These are phyloP conservation scores for Hofmannophila pseudospretella DNA, from an alignment of 2,888 invertebrate species.

Conservation along the genomic window DNA sequence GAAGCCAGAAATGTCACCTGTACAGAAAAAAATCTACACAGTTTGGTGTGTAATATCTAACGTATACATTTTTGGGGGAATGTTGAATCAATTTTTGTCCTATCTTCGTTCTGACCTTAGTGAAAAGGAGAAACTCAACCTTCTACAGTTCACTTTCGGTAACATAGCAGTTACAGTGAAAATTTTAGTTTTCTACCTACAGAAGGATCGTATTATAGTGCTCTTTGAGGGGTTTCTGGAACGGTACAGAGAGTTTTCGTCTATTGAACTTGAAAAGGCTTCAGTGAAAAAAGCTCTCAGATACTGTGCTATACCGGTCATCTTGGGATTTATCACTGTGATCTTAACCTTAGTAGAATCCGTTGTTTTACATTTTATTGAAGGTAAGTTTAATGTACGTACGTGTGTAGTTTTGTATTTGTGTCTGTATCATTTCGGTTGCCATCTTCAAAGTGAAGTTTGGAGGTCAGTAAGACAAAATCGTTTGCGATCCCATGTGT, in stretches of 20 bases:
- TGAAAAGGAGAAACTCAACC: conserved; percentile 35
- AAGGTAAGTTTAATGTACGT: too few species aligned
- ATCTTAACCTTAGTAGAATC: conserved; percentile 25
- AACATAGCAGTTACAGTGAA: conserved; percentile 35
- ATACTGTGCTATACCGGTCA: conserved; percentile 20
- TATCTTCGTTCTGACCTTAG: conserved; percentile 33
- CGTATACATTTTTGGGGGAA: conserved; percentile 23
- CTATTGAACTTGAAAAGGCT: conserved; percentile 25
- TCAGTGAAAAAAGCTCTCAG: conserved; percentile 30
- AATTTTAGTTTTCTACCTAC: conserved; percentile 29
- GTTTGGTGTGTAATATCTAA: conserved; percentile 34
- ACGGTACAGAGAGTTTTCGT: conserved; percentile 24
- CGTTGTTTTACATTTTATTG: conserved; percentile 25
- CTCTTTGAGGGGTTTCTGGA: conserved; percentile 40
- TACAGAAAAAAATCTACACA: conserved; percentile 23
- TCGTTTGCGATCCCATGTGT: too few species aligned
- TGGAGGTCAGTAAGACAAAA: too few species aligned
- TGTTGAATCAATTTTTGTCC: conserved; percentile 32
- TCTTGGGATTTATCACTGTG: conserved; percentile 24
- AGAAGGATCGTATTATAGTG: conserved; percentile 27
- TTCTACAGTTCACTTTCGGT: conserved; percentile 35
- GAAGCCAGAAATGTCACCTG: conserved; percentile 10
- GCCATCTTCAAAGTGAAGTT: too few species aligned
- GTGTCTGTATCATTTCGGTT: too few species aligned
- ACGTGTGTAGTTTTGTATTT: too few species aligned